phyloP scores from a whole-genome alignment of 2,888 invertebrate genomes.

The Hymenopus coronatus region DNA sequence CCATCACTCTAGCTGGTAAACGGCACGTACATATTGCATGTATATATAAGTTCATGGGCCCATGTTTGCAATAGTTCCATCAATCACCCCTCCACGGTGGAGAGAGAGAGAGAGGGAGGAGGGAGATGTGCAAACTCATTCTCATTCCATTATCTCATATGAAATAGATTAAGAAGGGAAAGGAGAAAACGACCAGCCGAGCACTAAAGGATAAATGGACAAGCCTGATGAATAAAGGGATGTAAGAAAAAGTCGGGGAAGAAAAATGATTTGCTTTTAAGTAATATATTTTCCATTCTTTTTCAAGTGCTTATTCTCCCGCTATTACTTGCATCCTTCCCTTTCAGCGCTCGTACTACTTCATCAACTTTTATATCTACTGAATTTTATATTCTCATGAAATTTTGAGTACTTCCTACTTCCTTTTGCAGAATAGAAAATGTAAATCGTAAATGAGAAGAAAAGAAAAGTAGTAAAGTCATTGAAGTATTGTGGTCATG shows the following conservation, averaged over 20 bases:
- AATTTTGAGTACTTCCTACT: neutral
- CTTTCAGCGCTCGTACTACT: neutral
- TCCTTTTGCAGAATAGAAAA: neutral
- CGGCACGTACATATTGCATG: neutral
- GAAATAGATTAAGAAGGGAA: neutral
- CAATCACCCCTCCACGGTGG: neutral
- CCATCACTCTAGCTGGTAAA: neutral
- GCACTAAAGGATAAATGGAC: neutral
- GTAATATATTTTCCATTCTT: neutral
- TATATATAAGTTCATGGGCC: neutral
- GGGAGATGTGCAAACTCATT: neutral
- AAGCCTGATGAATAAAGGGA: neutral
- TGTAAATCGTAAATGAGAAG: no score
- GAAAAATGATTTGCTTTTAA: conserved; percentile 15
- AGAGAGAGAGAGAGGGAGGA: neutral
- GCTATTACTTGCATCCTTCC: neutral
- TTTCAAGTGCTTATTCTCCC: neutral
- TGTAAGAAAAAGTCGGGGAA: neutral
- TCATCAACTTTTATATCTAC: neutral
- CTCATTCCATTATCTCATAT: conserved; percentile 9
- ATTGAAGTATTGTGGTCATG: no score
- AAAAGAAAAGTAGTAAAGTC: no score
- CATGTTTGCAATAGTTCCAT: neutral
- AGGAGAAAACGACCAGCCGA: neutral
- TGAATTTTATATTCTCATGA: neutral